Evolutionary conservation across 2,797 vertebrate genomes (phyloP), one percentile per base, ranked within the genome.

Genomic region (Muraenolepis orangiensis): DNA sequence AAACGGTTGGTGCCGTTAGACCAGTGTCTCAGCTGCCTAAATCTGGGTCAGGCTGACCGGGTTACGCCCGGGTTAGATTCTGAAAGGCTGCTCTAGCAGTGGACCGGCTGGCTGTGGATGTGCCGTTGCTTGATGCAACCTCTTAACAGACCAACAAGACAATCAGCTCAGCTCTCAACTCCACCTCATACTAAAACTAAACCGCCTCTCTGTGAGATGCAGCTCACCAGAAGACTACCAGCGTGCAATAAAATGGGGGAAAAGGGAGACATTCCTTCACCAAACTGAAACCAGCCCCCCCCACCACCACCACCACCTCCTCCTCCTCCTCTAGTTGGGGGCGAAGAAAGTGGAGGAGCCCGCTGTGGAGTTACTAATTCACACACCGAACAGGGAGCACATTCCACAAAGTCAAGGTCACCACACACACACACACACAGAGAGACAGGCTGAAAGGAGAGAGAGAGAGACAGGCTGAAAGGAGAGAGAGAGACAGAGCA

Each of bases 371-470:
- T 51, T 51, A 16, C 18, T 51, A 51, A 51, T 51, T 51, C 42
- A 42, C 72, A 88, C 86, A 84, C 85, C 77, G 81, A 90, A 87
- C 82, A 87, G 88, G 89, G 88, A 90, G 87, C 87, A 87, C 90
- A 92, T 92, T 93, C 92, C 90, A 91, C 83, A 76, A 77, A 84
- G 89, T 91, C 90, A 93, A 92, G 90, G 88, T 90, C 90, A 91
- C 84, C 70, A 31, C 73, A 64, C n/a, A n/a, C 85, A 72, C 83
- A 78, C 69, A 66, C 69, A 72, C 23, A 80, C 76, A 38, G 42
- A 11, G n/a, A 51, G 66, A 69, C n/a, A n/a, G n/a, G n/a, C n/a
- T n/a, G n/a, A 86, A 72, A 84, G 77, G 72, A 66, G 71, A 72
- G 29, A 80, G 76, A 38, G 42, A 11, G n/a, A 51, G 66, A 69